A percentile compares a stretch with the other conserved stretches of the same genome.
phyloP scores from a whole-genome alignment of 2,113 vertebrate species.

The Spilogale gracilis region DNA sequence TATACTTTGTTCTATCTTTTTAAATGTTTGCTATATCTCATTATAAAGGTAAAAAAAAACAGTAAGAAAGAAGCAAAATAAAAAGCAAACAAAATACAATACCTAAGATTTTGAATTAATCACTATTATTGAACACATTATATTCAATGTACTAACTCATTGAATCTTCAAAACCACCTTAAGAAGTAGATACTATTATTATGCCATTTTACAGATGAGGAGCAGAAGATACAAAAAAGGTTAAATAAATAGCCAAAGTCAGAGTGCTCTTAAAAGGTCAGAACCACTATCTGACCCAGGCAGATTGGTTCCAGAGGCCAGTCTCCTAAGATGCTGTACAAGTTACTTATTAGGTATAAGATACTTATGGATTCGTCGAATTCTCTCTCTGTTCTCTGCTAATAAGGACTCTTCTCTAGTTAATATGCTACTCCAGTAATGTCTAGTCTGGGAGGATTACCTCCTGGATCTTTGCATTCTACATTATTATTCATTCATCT shows the following conservation, averaged over 20 bases:
- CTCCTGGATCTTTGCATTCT: slow-evolving; percentile 56
- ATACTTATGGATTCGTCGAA: neutral
- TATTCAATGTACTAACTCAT: neutral
- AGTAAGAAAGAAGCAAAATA: neutral
- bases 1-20: neutral
- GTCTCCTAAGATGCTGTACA: neutral
- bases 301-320: neutral
- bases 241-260: neutral
- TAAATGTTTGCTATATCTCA: neutral
- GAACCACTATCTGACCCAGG: neutral
- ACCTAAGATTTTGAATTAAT: neutral
- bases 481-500: slow-evolving; percentile 76
- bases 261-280: neutral
- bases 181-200: neutral
- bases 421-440: slow-evolving; percentile 61
- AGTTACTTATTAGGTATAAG: neutral
- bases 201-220: slow-evolving; percentile 44
- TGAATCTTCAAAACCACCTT: neutral
- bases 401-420: slow-evolving; percentile 37
- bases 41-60: neutral
- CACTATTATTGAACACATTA: neutral
- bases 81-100: slow-evolving; percentile 34
- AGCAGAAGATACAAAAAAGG: neutral
- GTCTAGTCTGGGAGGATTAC: slow-evolving; percentile 62
- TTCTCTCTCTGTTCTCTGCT: neutral